These are phyloP conservation scores for Oceanodroma tethys DNA, from an alignment of 2,113 vertebrate genomes.

Conservation along the genomic window DNA sequence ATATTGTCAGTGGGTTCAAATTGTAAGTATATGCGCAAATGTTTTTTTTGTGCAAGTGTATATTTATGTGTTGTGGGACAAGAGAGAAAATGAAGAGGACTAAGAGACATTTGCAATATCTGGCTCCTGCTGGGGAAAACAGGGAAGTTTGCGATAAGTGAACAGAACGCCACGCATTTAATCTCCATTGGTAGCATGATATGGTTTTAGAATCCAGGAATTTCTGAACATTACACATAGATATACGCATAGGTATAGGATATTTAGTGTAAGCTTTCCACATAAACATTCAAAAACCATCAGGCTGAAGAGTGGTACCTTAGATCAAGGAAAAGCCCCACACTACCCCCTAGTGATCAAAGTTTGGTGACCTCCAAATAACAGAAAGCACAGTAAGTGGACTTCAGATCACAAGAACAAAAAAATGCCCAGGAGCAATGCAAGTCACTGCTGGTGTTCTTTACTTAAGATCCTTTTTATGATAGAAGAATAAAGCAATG, in stretches of 20 bases:
- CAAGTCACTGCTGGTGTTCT: slow-evolving; percentile 80
- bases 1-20: not conserved
- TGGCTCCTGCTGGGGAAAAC: not conserved
- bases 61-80: not conserved
- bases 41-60: not conserved
- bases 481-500: slow-evolving; percentile 75
- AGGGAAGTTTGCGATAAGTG: not conserved
- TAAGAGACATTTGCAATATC: not conserved
- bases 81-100: not conserved
- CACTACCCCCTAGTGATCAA: slow-evolving; percentile 80
- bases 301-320: slow-evolving; percentile 63
- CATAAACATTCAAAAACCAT: slow-evolving; percentile 48
- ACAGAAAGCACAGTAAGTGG: slow-evolving; percentile 81
- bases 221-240: slow-evolving; percentile 2
- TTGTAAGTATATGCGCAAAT: not conserved
- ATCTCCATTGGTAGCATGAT: not conserved
- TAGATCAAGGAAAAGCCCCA: slow-evolving; percentile 77
- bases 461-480: slow-evolving; percentile 83
- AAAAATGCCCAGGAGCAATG: slow-evolving; percentile 82
- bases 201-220: not conserved
- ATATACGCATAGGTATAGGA: not conserved
- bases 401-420: slow-evolving; percentile 84
- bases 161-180: not conserved
- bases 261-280: slow-evolving; percentile 50
- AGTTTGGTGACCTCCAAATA: slow-evolving; percentile 84